Evolutionary conservation across 1,140 invertebrate genomes (phyloP), one percentile per base, ranked within the genome.

Genomic region (Acromyrmex charruanus): DNA sequence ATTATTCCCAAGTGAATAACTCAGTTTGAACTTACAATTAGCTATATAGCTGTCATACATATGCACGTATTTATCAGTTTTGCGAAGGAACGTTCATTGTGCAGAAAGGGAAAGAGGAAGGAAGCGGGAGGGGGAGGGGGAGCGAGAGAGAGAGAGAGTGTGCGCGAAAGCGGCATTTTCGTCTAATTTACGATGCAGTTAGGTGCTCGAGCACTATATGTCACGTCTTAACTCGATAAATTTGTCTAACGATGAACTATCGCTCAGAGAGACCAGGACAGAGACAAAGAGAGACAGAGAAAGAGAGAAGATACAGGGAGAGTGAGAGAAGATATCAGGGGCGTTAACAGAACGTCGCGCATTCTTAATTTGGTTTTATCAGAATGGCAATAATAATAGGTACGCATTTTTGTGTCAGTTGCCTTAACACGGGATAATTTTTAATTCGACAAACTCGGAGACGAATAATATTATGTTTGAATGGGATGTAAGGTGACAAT

Each of bases 181-280:
- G 68, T 59, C 39, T 63, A 81, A 88, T 88, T 87, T 77, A 77
- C 77, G 63, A 77, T 81, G 85, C 25, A 71, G 77, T 82, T 87
- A 61, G 58, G 16, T 28, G 35, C 21, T 28, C 18, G 55, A 87
- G 63, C 55, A 74, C 65, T 31, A 31, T 58, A 84, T 12, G 44
- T 7, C 44, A 72, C 59, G 58, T 87, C 86, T 88, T 87, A 87
- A 89, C 71, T 89, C 79, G 79, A 89, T 87, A 87, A 89, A 89
- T 84, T 89, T 59, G 71, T 87, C 77, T 63, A 87, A 77, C 55
- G 77, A 87, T 65, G 77, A 68, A 25, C 74, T 18, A 55, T 68
- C 61, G 59, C 6, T 25, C 16, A 21, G 66, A 44, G 21, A 65
- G 35, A 35, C 35, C 35, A 3, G 35, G 35, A 35, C 0, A 39